phyloP scores from a whole-genome alignment of 2,888 invertebrate species.

The Diloba caeruleocephala region DNA sequence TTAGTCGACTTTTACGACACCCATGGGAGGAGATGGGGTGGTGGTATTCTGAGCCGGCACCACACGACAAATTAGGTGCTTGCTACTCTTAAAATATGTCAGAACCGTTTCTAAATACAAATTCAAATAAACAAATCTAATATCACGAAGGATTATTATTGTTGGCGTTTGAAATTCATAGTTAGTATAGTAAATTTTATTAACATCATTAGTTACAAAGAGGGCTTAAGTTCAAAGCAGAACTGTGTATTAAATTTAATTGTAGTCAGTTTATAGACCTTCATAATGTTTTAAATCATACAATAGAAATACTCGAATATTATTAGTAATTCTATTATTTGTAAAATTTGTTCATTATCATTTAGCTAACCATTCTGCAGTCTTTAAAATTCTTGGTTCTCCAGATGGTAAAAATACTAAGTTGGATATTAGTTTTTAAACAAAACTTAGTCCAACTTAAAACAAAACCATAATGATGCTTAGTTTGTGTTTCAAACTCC shows the following conservation, averaged over 20 bases:
- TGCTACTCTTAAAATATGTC: too few relatives aligned
- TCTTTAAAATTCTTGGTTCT: neutral
- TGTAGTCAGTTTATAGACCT: slow-evolving; percentile 3
- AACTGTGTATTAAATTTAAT: slow-evolving; percentile 14
- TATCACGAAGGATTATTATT: neutral
- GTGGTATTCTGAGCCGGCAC: too few relatives aligned
- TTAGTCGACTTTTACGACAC: too few relatives aligned
- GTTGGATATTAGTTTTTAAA: too few relatives aligned
- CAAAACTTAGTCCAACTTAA: too few relatives aligned
- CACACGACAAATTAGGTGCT: too few relatives aligned
- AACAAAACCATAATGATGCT: neutral
- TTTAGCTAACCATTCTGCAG: slow-evolving; percentile 12
- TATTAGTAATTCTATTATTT: slow-evolving; percentile 8
- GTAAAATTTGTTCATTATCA: slow-evolving; percentile 7
- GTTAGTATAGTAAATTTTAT: slow-evolving; percentile 19
- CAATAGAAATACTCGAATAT: slow-evolving; percentile 10
- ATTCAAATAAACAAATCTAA: slow-evolving; percentile 1
- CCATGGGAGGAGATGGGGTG: too few relatives aligned
- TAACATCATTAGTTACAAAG: slow-evolving; percentile 9
- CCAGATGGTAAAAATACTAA: too few relatives aligned
- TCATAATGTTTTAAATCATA: slow-evolving; percentile 8
- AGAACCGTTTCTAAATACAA: too few relatives aligned
- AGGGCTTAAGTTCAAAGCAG: slow-evolving; percentile 17
- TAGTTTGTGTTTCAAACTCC: neutral
- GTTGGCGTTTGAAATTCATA: slow-evolving; percentile 7